Evolutionary conservation across 2,888 invertebrate genomes (phyloP), one percentile per base, ranked within the genome.

Genomic region (Nesidiocoris tenuis): DNA sequence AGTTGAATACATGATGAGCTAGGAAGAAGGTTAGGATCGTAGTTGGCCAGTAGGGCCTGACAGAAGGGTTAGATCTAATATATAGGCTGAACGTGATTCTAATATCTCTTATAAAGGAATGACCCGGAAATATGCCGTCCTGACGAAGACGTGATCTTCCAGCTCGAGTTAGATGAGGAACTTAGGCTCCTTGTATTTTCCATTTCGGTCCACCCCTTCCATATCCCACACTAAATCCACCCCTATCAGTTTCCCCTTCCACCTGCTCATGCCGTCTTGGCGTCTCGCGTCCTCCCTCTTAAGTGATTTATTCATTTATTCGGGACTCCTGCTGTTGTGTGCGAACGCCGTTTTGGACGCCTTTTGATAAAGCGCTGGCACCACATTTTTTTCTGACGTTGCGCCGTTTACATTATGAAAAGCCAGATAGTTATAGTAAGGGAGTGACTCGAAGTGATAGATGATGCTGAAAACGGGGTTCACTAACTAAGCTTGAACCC

Each of bases 1-100:
- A 39, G 5, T 39, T 39, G 39, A 39, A 39, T 39, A 12, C 39
- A 12, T 12, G 39, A 39, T 39, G 39, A 39, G 39, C 3, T 12
- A 39, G 39, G 39, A 39, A 39, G 12, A 12, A 39, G 39, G 5
- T 39, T 7, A 39, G 5, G 39, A 12, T 12, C 39, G 12, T 39
- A 39, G 39, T 39, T 39, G 39, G 39, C 12, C 39, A 12, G 39
- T 39, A 7, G 39, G 39, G 3, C 39, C 39, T 12, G 12, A 39
- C 39, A 7, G 39, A 39, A 39, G 39, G 5, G 39, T 3, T 3
- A 39, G 39, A 12, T 39, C 39, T 70, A 59, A 70, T 57, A 59
- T 70, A 70, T 70, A 70, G 70, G 70, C 59, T 59, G 70, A 59
- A 70, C 70, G 70, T 70, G 70, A 70, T 70, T 70, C 70, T 70